phyloP scores from a whole-genome alignment of 2,797 vertebrate species.

The Channa striata region DNA sequence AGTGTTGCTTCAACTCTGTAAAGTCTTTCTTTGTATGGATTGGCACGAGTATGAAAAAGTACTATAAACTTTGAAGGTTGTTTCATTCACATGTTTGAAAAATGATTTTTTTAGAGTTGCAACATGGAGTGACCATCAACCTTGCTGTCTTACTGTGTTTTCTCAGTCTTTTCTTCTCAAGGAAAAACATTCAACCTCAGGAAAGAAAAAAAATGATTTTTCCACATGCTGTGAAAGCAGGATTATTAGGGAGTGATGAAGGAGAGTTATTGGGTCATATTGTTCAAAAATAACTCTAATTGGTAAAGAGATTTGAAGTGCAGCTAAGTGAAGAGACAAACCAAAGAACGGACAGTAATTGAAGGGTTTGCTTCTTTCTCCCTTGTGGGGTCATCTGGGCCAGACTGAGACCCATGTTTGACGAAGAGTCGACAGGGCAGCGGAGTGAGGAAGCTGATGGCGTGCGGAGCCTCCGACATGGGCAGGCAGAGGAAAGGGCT shows the following conservation, averaged over 20 bases:
- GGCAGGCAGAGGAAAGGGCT: conserved; percentile 20
- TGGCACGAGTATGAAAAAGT: conserved; percentile 10
- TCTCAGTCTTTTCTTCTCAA: neutral
- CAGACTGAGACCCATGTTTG: conserved; percentile 38
- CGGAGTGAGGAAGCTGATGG: conserved; percentile 36
- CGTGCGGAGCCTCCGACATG: conserved; percentile 6
- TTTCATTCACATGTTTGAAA: conserved; percentile 11
- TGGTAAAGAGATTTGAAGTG: conserved; percentile 22
- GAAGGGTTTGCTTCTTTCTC: conserved; percentile 8
- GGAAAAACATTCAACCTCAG: conserved; percentile 26
- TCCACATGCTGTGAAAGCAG: neutral
- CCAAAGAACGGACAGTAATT: conserved; percentile 11
- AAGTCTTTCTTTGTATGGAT: conserved; percentile 15
- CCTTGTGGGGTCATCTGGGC: conserved; percentile 5
- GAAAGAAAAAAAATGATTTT: neutral
- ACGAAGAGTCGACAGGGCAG: conserved; percentile 26
- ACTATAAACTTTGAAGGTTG: conserved; percentile 11
- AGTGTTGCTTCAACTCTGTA: neutral
- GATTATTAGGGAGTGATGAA: conserved; percentile 10
- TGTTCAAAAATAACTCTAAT: conserved; percentile 16
- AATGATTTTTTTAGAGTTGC: conserved; percentile 12
- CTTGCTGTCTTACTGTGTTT: neutral
- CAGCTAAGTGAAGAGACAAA: conserved; percentile 15
- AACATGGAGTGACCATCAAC: neutral
- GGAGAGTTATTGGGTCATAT: conserved; percentile 21